Percentiles rank a stretch among this genome's conserved stretches.
Evolutionary conservation across 2,113 vertebrate species (phyloP).

Genomic region (Procapra przewalskii): DNA sequence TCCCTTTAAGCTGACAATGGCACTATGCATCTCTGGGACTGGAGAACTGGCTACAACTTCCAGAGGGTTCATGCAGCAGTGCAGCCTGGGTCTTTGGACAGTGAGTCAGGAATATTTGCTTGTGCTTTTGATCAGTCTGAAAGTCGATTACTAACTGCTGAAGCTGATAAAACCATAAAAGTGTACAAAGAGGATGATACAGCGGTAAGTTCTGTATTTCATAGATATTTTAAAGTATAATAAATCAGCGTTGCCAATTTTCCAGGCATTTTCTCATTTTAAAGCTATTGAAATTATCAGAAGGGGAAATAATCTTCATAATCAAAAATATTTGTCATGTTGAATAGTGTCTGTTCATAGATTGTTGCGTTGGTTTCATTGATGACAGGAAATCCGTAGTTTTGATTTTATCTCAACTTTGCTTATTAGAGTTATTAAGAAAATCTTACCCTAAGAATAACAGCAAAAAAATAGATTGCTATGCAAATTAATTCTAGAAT

Average conservation of each 20-base stretch:
- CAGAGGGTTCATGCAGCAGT: conserved; percentile 97
- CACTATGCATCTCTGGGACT: conserved; percentile 99
- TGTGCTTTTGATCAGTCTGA: conserved; percentile 95
- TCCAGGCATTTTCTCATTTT: background rate
- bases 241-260: background rate
- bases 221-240: background rate
- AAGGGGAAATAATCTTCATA: background rate
- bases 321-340: background rate
- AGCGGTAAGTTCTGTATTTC: conserved; percentile 82
- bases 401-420: background rate
- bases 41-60: conserved; percentile 99
- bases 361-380: background rate
- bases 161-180: conserved; percentile 99
- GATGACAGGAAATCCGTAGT: background rate
- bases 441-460: background rate
- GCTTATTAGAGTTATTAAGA: background rate
- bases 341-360: background rate
- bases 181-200: conserved; percentile 97
- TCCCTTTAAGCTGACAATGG: conserved; percentile 92
- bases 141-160: conserved; percentile 92
- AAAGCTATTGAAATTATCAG: background rate
- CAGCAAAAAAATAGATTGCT: background rate
- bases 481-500: background rate
- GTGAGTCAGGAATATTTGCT: conserved; percentile 98
- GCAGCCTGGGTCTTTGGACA: conserved; percentile 97